Base-by-base conservation (phyloP, 2,113 vertebrate genomes). In the Tachysurus fulvidraco region DNA sequence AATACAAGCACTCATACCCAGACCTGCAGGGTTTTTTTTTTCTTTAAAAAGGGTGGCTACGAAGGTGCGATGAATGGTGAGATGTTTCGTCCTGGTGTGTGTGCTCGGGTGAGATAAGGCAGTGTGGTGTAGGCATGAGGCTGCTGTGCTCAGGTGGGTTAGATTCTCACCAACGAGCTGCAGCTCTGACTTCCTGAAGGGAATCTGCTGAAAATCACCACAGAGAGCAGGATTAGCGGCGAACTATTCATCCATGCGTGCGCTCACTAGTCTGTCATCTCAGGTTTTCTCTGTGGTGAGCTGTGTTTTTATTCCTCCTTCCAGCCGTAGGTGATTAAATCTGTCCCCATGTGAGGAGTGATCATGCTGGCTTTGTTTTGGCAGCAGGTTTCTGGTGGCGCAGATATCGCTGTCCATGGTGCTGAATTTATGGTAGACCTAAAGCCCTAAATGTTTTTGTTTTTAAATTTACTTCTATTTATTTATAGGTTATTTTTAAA, bases 311-410 rank as follows among this genome's bases (percentile, higher is more conserved):
- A 5, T 81, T 60, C 12, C 55, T 81, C 36, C 36, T 44, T 16
- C 55, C 57, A 81, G 78, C 55, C 21, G 21, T 60, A 55, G 55
- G 55, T 81, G 78, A 81, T 81, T 81, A 81, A 60, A 55, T 60
- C 55, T 60, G 55, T 81, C 57, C 57, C 55, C 55, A 81, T 55
- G 55, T 81, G 55, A 55, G 44, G 55, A 44, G 78, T 13, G 9
- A 80, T 21, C 78, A 21, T 14, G 36, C 78, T 81, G 78, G 78
- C 57, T 81, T 81, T 81, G 55, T 59, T 81, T 81, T 81, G 78
- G 21, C 23, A 5, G 19, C 12, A 2, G 57, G 30, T 59, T 41
- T 36, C 28, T 41, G n/a, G 50, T 77, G 50, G 50, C 1, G 25
- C 50, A 77, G 25, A 16, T 8, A 25, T 17, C 17, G 55, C 55